Base-by-base conservation (phyloP, 2,888 invertebrate species). In the Nycteola revayana region DNA sequence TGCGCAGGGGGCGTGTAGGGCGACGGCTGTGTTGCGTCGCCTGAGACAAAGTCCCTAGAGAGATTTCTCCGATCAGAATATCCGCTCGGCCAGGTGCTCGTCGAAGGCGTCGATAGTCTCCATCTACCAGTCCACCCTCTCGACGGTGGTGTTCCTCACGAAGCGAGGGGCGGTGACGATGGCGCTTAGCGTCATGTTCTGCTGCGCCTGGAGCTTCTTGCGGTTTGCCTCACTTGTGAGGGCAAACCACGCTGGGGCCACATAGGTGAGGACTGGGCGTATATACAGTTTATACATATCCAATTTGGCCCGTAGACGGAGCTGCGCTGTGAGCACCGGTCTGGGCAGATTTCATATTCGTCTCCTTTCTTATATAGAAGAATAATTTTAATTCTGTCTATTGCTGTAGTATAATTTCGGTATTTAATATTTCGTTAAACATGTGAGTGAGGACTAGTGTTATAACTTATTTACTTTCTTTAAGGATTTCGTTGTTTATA, bases 401-500 rank as follows among this genome's bases (percentile, higher is more conserved):
- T 25, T 7, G 25, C 25, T 8, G 25, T 25, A 7, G 9, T 4
- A 25, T 25, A 25, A 25, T 11, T 25, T 25, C 25, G 5, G 2
- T 25, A 25, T 11, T 10, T 25, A 25, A 4, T 25, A 25, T 25
- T 5, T 25, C 25, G 25, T 25, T 25, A 4, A 25, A 9, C 25
- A 25, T 8, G 10, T 25, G 2, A 10, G 25, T 25, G 9, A 25
- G 9, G 25, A 25, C 3, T 11, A 8, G 4, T 7, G 3, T 7
- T 21, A 21, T 21, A 2, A 21, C 21, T 21, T 21, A 3, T 21
- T 21, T 21, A n/a, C 21, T 21, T 21, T 21, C 4, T 21, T 21
- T 5, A n/a, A 21, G n/a, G 8, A 42, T 28, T 32, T 36, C 37
- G 25, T 47, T 47, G n/a, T 7, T 42, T 30, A 40, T 47, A 7